Conservation (phyloP, 2,888 invertebrate genomes). For the Dromius quadrimaculatus region DNA sequence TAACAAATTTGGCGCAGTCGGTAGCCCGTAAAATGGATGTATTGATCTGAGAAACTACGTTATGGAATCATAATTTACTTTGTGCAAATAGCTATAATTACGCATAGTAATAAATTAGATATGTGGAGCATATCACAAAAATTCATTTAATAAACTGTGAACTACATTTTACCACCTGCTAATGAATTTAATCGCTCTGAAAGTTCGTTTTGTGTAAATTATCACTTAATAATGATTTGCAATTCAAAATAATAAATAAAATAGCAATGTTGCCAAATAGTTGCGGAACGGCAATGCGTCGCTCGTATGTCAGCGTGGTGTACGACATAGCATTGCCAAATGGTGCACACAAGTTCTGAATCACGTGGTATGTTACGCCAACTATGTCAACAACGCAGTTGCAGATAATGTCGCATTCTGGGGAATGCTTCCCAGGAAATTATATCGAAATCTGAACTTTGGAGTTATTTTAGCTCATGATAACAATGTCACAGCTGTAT, state of each 20-base stretch:
- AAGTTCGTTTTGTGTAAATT: background rate
- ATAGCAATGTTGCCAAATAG: constrained; percentile 42
- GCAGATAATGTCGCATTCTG: constrained; percentile 36
- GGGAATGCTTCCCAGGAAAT: background rate
- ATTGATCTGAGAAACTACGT: too few relatives aligned
- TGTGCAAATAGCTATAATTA: too few relatives aligned
- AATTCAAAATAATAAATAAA: background rate
- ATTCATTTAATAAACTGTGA: constrained; percentile 16
- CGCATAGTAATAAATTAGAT: too few relatives aligned
- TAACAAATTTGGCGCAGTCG: too few relatives aligned
- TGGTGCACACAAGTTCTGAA: constrained; percentile 48
- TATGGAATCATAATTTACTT: too few relatives aligned
- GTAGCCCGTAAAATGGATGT: too few relatives aligned
- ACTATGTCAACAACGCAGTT: constrained; percentile 48
- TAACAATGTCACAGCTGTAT: too few relatives aligned
- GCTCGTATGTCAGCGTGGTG: constrained; percentile 25
- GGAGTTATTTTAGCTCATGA: background rate
- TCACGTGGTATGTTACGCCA: constrained; percentile 48
- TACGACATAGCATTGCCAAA: constrained; percentile 41
- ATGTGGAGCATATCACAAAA: constrained; percentile 30
- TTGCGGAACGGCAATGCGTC: constrained; percentile 42
- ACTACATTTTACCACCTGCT: background rate
- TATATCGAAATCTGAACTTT: too few relatives aligned
- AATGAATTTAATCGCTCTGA: constrained; percentile 14
- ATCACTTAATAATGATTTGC: constrained; percentile 6